Evolutionary conservation across 2,113 vertebrate species (phyloP).

Genomic region (Holacanthus passer): DNA sequence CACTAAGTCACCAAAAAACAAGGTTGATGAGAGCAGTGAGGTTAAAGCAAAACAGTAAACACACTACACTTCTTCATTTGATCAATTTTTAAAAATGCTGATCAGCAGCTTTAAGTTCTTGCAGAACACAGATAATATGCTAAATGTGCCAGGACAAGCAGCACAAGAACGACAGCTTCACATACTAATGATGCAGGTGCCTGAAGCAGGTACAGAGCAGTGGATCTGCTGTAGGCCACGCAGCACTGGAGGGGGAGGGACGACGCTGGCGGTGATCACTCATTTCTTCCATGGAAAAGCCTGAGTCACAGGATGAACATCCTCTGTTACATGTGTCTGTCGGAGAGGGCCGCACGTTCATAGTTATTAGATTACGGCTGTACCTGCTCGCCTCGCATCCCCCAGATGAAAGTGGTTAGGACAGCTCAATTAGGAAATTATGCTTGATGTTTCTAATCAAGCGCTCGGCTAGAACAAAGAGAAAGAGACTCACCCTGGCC

Average conservation of each 20-base stretch:
- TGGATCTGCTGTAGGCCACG: conserved; percentile 20
- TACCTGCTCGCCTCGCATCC: conserved; percentile 79
- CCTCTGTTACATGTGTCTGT: conserved; percentile 61
- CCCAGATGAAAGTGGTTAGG: conserved; percentile 84
- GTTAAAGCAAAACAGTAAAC: too few relatives aligned
- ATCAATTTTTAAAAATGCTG: not conserved
- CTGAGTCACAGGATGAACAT: conserved; percentile 67
- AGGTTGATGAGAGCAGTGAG: too few relatives aligned
- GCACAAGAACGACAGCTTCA: not conserved
- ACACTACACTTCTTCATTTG: too few relatives aligned
- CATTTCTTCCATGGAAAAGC: conserved; percentile 67
- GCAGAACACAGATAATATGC: not conserved
- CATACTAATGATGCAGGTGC: conserved; percentile 13
- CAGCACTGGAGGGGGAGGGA: not conserved
- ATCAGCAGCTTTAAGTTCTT: not conserved
- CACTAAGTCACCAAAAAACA: too few relatives aligned
- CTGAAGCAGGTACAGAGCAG: conserved; percentile 20
- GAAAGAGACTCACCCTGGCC: conserved; percentile 64
- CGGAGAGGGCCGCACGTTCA: conserved; percentile 28
- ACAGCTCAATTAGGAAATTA: conserved; percentile 78
- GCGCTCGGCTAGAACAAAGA: conserved; percentile 78
- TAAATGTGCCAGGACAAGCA: not conserved
- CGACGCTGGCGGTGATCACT: conserved; percentile 48
- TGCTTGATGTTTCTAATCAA: conserved; percentile 84
- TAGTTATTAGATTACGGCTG: conserved; percentile 77